Percentiles rank a stretch among this genome's conserved stretches.
Conservation (phyloP, 2,888 invertebrate species). For the Hypsopygia costalis region DNA sequence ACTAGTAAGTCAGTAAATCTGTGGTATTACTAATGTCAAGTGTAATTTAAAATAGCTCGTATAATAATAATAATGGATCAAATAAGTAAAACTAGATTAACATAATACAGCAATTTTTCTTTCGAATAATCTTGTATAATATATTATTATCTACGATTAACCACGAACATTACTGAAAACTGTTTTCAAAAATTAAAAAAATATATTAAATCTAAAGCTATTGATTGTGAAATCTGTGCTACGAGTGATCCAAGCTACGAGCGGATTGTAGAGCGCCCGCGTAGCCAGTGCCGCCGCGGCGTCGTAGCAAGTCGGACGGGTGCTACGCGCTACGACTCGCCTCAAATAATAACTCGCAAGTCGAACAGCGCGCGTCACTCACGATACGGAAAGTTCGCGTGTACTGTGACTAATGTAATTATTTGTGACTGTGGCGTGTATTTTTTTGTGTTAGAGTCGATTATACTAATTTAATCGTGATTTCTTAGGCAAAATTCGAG, state of each 20-base stretch:
- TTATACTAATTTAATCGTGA: constrained; percentile 17
- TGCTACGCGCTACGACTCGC: constrained; percentile 32
- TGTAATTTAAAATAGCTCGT: too few species aligned
- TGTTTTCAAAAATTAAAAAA: constrained; percentile 2
- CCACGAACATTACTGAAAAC: too few species aligned
- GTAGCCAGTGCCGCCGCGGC: constrained; percentile 68
- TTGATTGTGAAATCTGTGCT: constrained; percentile 72
- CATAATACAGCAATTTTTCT: too few species aligned
- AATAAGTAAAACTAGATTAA: too few species aligned
- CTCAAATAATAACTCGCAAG: constrained; percentile 21
- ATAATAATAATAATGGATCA: too few species aligned
- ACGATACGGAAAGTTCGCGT: constrained; percentile 15
- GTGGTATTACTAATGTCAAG: too few species aligned
- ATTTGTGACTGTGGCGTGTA: constrained; percentile 49
- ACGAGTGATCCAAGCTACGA: constrained; percentile 60
- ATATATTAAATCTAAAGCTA: constrained; percentile 43
- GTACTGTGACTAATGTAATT: constrained; percentile 19
- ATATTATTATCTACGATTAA: too few species aligned
- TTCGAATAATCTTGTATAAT: too few species aligned
- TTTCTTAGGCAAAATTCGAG: constrained; percentile 43
- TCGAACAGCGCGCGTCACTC: constrained; percentile 18
- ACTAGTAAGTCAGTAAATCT: too few species aligned
- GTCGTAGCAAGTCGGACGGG: constrained; percentile 56
- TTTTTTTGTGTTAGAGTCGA: constrained; percentile 19
- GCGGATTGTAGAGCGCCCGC: constrained; percentile 58